Evolutionary conservation across 2,797 vertebrate species (phyloP).

Genomic region (Acipenser transmontanus): DNA sequence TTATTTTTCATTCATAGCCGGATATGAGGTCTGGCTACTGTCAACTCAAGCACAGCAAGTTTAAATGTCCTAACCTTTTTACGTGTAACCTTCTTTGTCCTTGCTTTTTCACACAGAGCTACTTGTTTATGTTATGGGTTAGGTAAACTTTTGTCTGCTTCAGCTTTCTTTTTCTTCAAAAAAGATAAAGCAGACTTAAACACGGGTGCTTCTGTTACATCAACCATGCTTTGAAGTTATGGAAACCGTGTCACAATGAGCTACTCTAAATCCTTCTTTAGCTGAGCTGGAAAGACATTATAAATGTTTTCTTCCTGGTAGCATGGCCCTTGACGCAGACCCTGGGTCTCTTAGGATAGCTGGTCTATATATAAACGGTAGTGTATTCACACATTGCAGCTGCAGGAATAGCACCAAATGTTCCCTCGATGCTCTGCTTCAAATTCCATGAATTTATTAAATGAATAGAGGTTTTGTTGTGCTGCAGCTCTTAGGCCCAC

Average conservation of each 20-base stretch:
- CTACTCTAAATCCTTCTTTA: conserved; percentile 17
- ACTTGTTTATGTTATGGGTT: too few species aligned
- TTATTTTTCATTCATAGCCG: too few species aligned
- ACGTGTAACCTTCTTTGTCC: too few species aligned
- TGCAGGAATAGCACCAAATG: conserved; percentile 40
- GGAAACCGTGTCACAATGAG: conserved; percentile 19
- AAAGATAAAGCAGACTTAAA: conserved; percentile 6
- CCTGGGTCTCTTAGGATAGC: conserved; percentile 14
- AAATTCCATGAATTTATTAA: conserved; percentile 48
- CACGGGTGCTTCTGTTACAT: conserved; percentile 13
- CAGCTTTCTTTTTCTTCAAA: not conserved
- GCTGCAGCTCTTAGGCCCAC: conserved; percentile 45
- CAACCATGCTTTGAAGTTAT: conserved; percentile 18
- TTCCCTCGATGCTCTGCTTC: conserved; percentile 42
- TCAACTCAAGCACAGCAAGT: too few species aligned
- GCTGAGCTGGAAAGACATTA: not conserved
- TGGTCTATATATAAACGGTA: conserved; percentile 34
- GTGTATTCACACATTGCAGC: conserved; percentile 37
- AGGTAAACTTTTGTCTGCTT: not conserved
- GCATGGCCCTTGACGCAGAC: conserved; percentile 20
- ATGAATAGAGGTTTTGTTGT: conserved; percentile 52
- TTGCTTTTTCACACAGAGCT: too few species aligned
- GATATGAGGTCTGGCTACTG: too few species aligned
- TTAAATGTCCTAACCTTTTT: too few species aligned
- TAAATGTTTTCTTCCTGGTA: conserved; percentile 15